A percentile compares a stretch with the other conserved stretches of the same genome.
Evolutionary conservation across 1,140 invertebrate genomes (phyloP).

Genomic region (Neodiprion fabricii): DNA sequence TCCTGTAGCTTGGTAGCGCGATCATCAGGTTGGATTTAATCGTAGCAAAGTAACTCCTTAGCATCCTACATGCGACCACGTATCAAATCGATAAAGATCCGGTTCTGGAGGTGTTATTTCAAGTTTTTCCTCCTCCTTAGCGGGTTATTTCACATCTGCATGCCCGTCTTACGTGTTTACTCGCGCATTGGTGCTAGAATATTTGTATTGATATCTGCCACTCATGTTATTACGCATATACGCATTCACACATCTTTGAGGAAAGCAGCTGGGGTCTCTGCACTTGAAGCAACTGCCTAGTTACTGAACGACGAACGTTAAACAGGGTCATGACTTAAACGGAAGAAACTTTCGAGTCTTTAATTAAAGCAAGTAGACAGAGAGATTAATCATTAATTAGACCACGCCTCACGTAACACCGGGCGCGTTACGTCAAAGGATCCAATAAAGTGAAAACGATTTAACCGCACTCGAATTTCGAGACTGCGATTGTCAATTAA

Average conservation of each 20-base stretch:
- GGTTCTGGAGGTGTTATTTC: not conserved
- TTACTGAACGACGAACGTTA: too few species aligned
- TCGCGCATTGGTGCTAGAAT: not conserved
- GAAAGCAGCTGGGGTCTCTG: not conserved
- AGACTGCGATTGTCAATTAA: conserved; percentile 23
- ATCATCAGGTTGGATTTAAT: not conserved
- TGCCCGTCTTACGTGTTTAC: not conserved
- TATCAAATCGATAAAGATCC: not conserved
- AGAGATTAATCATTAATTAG: not conserved
- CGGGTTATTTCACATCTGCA: not conserved
- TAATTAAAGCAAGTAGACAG: too few species aligned
- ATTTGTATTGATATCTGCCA: not conserved
- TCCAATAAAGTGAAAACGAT: not conserved
- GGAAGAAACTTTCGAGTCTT: too few species aligned
- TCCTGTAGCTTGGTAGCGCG: not conserved
- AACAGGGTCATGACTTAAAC: too few species aligned
- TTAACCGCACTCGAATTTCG: conserved; percentile 10
- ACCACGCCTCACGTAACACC: not conserved
- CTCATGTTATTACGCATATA: not conserved
- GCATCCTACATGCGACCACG: not conserved
- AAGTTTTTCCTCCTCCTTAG: not conserved
- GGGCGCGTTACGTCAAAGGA: not conserved
- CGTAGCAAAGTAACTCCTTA: not conserved
- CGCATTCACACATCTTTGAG: not conserved
- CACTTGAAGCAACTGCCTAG: not conserved